Base-by-base conservation (phyloP, 2,888 invertebrate genomes). In the Tryphoninae sp. region DNA sequence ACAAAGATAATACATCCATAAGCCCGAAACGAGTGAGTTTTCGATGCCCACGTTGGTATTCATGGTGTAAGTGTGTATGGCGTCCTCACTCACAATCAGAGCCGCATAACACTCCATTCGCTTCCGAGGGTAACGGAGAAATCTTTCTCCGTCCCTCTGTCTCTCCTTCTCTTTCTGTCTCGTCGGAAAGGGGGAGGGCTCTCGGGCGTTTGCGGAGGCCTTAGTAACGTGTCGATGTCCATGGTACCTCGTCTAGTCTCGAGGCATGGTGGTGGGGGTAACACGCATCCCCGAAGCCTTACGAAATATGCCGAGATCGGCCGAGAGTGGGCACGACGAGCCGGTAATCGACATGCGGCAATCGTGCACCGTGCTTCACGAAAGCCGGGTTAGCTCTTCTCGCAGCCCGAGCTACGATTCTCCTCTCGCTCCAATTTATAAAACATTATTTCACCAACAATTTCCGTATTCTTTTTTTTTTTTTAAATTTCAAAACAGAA, bases 231-330 rank as follows among this genome's bases (percentile, higher is more conserved):
- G 67, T 51, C 65, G 42, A 33, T 51, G 45, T 22, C 22, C 42
- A n/a, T 42, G 45, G 13, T 9, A 45, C 64, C 49, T 33, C 45
- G 55, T 55, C 49, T 69, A 64, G 71, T 42, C 58, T 71, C 23
- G 59, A 65, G 49, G 19, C 13, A 22, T 16, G n/a, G 61, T 55
- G 13, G 22, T 22, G 40, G 22, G 64, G 67, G 49, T 22, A 33
- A 53, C 11, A 49, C 53, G 45, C n/a, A n/a, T 23, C 11, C 19
- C 55, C 81, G 81, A 82, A 84, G 81, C 77, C 51, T 78, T 40
- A 76, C 88, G 87, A 84, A 61, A n/a, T 26, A 8, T 61, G 53
- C 84, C 89, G 89, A 86, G 77, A 55, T 77, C 76, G 72, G 69
- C 85, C 89, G 89, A 87, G 83, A 80, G 84, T 82, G 81, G 82